Percentiles rank a stretch among this genome's conserved stretches.
Evolutionary conservation across 2,113 vertebrate species (phyloP).

Genomic region (Plestiodon gilberti): DNA sequence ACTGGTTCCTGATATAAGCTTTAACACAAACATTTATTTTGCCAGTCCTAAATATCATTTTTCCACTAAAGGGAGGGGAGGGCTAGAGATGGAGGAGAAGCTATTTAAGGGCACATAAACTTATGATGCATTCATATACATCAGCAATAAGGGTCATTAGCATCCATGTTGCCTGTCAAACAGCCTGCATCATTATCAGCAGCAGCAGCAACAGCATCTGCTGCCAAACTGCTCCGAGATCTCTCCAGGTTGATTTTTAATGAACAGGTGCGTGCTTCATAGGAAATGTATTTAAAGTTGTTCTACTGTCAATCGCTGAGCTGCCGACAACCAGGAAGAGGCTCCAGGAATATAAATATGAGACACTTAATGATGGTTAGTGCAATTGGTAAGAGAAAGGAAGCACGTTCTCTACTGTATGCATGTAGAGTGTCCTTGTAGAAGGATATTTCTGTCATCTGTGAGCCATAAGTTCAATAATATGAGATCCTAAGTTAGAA

Average conservation of each 20-base stretch:
- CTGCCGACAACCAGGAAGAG: slow-evolving; percentile 40
- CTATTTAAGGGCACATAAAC: neutral
- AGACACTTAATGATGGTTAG: slow-evolving; percentile 37
- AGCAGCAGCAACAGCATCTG: slow-evolving; percentile 44
- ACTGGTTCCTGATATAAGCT: no score
- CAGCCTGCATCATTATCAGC: slow-evolving; percentile 49
- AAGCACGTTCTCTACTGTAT: slow-evolving; percentile 9
- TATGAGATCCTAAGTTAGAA: neutral
- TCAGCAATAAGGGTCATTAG: neutral
- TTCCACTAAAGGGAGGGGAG: neutral
- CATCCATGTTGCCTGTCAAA: slow-evolving; percentile 40
- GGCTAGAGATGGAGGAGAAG: neutral
- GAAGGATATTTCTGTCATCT: slow-evolving; percentile 27
- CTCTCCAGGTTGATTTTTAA: slow-evolving; percentile 43
- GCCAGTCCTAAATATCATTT: slow-evolving; percentile 8
- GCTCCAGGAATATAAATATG: slow-evolving; percentile 55
- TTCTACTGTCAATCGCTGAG: slow-evolving; percentile 47
- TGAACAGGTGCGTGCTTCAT: slow-evolving; percentile 62
- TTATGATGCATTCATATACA: slow-evolving; percentile 28
- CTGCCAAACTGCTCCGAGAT: slow-evolving; percentile 33
- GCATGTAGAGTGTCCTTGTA: neutral
- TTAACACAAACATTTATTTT: neutral
- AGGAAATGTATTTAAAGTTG: slow-evolving; percentile 53
- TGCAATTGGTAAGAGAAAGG: slow-evolving; percentile 1
- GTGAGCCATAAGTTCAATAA: neutral